Percentiles rank a stretch among this genome's conserved stretches.
phyloP scores from a whole-genome alignment of 2,888 invertebrate species.

The Pediacus dermestoides region DNA sequence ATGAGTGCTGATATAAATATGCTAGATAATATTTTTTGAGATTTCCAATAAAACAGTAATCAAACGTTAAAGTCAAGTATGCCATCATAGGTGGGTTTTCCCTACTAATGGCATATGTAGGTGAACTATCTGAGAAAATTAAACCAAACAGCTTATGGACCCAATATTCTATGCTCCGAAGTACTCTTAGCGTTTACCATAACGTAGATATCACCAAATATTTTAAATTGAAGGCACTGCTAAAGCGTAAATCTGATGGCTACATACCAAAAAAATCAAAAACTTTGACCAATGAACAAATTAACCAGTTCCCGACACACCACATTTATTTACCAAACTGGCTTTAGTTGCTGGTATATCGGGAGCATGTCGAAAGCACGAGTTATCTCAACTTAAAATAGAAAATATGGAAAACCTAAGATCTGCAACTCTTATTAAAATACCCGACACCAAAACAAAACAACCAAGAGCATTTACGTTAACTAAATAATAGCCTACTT shows the following conservation, averaged over 20 bases:
- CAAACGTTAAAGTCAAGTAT: no score
- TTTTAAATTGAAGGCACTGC: constrained; percentile 7
- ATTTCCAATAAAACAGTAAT: no score
- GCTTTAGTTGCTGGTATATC: constrained; percentile 8
- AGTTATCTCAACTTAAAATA: constrained; percentile 8
- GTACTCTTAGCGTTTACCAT: constrained; percentile 5
- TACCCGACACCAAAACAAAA: constrained; percentile 11
- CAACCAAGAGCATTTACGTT: constrained; percentile 5
- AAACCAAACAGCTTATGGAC: constrained; percentile 6
- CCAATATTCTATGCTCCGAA: constrained; percentile 9
- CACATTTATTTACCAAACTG: constrained; percentile 5
- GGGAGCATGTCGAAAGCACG: constrained; percentile 8
- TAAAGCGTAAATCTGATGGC: no score
- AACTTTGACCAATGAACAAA: constrained; percentile 7
- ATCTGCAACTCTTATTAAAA: constrained; percentile 10
- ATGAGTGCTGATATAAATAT: no score
- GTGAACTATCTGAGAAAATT: constrained; percentile 1
- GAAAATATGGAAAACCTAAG: constrained; percentile 9
- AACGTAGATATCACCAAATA: constrained; percentile 7
- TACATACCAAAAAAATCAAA: constrained; percentile 4
- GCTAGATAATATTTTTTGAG: no score
- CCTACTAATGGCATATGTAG: constrained; percentile 5
- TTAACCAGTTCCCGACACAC: constrained; percentile 2
- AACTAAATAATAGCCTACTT: constrained; percentile 1
- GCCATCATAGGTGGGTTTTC: no score